A percentile compares a stretch with the other conserved stretches of the same genome.
Evolutionary conservation across 2,888 invertebrate species (phyloP).

Genomic region (Lacanobia oleracea): DNA sequence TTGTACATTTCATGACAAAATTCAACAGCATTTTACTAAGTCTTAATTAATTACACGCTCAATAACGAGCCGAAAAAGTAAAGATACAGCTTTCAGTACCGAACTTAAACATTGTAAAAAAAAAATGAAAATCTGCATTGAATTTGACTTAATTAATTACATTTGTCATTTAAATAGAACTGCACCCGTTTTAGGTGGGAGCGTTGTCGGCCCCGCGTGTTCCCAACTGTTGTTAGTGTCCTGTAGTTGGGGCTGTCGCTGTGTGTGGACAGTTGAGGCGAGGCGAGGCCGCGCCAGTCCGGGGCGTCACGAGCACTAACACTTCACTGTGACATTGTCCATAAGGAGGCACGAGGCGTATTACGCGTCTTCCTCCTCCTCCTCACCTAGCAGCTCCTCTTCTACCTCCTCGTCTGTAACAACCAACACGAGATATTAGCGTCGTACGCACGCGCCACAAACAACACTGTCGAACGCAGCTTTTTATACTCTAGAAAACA

Average conservation of each 20-base stretch:
- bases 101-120: conserved; percentile 87
- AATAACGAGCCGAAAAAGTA: conserved; percentile 80
- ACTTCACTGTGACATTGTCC: conserved; percentile 91
- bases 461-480: conserved; percentile 8
- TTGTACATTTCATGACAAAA: conserved; percentile 91
- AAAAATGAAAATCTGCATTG: conserved; percentile 87
- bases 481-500: conserved; percentile 20
- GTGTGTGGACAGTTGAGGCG: conserved; percentile 85
- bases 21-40: conserved; percentile 90
- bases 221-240: conserved; percentile 83
- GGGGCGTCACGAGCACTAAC: conserved; percentile 89
- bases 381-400: conserved; percentile 88
- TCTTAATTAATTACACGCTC: conserved; percentile 87
- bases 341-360: conserved; percentile 87
- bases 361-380: conserved; percentile 90
- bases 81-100: conserved; percentile 86
- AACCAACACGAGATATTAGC: conserved; percentile 65
- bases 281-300: conserved; percentile 87
- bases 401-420: conserved; percentile 89
- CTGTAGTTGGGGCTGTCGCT: conserved; percentile 74
- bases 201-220: conserved; percentile 87
- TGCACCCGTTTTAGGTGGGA: conserved; percentile 90
- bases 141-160: conserved; percentile 88
- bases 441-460: conserved; percentile 28
- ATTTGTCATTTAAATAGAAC: conserved; percentile 90